Base-by-base conservation (phyloP, 2,113 vertebrate genomes). In the Vimba vimba region DNA sequence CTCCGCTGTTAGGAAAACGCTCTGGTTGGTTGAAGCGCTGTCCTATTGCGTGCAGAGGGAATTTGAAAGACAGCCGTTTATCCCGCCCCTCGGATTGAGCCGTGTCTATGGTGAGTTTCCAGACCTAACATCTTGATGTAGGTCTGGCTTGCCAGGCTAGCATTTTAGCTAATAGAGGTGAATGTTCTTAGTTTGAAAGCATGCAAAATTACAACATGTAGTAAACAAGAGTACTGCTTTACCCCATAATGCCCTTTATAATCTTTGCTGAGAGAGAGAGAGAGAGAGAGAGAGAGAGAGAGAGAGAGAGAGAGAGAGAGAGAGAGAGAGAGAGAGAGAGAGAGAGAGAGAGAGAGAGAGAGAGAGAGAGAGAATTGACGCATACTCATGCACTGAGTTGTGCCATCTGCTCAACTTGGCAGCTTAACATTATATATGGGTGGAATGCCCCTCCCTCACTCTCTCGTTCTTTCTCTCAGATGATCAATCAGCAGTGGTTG, bases 401-500 rank as follows among this genome's bases (percentile, higher is more conserved):
- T 88, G 86, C 86, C 85, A 88, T 84, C 87, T 79, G 82, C 86
- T 86, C 76, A 78, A 87, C 83, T 81, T 88, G 89, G 85, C 89
- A 86, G 43, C 79, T 80, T 76, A 83, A 68, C 57, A 57, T 79
- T 82, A 76, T 74, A 73, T 79, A 85, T 74, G 89, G 39, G 68
- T 60, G 55, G 85, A 57, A 30, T 60, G 62, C 11, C 33, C 79
- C 69, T 69, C 79, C 85, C 84, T 66, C 55, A 39, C 45, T 30
- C 36, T 80, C 39, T 60, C 9, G 6, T 47, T 71, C 55, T 84
- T 39, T 84, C 77, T 86, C 81, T 86, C 80, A 66, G 39, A 78
- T 89, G 85, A 89, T 85, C 76, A 89, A 82, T 82, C 81, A 87
- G 83, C 60, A 27, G 73, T 68, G 74, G 79, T 45, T 77, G 59